Conservation (phyloP, 2,113 vertebrate genomes). For the Rutilus rutilus region DNA sequence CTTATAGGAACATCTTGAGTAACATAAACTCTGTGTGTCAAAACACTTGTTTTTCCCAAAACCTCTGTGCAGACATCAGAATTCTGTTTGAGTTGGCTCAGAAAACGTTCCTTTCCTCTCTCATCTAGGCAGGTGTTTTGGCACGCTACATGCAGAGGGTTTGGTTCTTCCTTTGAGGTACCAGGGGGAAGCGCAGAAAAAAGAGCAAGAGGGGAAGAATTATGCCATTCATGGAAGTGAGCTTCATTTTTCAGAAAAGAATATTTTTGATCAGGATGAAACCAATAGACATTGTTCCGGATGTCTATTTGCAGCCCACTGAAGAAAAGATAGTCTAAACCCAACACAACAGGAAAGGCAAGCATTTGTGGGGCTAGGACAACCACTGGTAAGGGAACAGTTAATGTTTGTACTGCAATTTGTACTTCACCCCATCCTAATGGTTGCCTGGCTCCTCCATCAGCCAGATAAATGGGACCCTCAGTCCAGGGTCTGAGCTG, state of each 20-base stretch:
- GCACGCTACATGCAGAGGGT: background rate
- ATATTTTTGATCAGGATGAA: constrained; percentile 4
- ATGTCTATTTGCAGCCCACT: background rate
- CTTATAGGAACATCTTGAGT: background rate
- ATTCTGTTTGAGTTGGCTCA: background rate
- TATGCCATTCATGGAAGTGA: background rate
- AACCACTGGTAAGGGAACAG: background rate
- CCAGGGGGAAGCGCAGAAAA: background rate
- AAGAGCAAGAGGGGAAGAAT: background rate
- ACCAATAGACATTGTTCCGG: background rate
- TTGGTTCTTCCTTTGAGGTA: background rate
- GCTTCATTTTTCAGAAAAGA: background rate
- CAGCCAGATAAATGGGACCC: too few species aligned
- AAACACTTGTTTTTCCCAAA: background rate
- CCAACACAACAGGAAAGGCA: background rate
- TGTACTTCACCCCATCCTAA: too few species aligned
- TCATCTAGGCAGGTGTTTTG: background rate
- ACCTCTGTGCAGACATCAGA: background rate
- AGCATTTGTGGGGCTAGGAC: background rate
- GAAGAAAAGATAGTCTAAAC: background rate
- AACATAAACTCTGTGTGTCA: background rate
- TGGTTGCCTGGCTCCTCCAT: too few species aligned
- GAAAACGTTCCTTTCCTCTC: background rate
- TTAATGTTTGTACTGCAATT: too few species aligned
- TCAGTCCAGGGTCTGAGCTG: too few species aligned